Percentiles rank a stretch among this genome's conserved stretches.
Conservation (phyloP, 2,113 vertebrate genomes). For the Nycticebus coucang region DNA sequence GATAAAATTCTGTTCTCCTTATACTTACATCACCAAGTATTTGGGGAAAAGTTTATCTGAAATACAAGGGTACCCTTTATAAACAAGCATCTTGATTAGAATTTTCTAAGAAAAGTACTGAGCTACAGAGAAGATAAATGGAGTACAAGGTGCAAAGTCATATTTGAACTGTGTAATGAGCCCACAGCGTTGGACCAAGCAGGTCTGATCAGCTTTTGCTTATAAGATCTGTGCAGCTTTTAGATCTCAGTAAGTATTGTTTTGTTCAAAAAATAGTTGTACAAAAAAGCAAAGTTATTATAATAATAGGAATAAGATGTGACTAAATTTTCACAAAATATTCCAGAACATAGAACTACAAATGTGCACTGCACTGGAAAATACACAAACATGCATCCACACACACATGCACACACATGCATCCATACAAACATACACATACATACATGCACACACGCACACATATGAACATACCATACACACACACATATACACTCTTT, state of each 20-base stretch:
- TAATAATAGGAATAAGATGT: neutral
- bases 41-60: slow-evolving; percentile 14
- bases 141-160: neutral
- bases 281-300: neutral
- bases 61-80: neutral
- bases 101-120: slow-evolving; percentile 15
- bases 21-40: neutral
- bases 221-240: neutral
- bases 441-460: no score
- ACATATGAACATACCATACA: neutral
- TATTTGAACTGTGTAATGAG: slow-evolving; percentile 21
- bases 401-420: neutral
- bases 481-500: no score
- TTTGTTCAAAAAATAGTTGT: neutral
- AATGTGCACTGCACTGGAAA: neutral
- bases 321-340: slow-evolving; percentile 19
- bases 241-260: neutral
- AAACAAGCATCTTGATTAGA: slow-evolving; percentile 35
- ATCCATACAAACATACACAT: neutral
- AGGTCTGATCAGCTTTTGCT: neutral
- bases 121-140: neutral
- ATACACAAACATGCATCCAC: neutral
- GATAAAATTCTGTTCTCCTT: slow-evolving; percentile 58
- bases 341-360: neutral
- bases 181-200: neutral